Conservation (phyloP, 2,113 vertebrate species). For the Aviceda subcristata region DNA sequence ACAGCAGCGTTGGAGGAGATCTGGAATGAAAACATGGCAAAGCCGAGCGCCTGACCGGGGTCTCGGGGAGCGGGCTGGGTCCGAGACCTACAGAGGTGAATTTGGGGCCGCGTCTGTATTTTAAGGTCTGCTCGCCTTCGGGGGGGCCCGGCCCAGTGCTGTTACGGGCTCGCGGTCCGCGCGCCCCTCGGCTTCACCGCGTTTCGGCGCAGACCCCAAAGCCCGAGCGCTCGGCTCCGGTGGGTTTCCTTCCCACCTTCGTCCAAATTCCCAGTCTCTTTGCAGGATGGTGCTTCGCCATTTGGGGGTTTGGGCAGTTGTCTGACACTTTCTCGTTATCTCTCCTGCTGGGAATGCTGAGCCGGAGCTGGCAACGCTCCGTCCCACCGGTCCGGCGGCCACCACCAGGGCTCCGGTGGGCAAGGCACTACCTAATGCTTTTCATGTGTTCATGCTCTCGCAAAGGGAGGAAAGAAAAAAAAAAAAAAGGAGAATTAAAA, state of each 20-base stretch:
- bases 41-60: too few species aligned
- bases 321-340: too few species aligned
- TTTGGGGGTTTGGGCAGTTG: not conserved
- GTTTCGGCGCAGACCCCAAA: not conserved
- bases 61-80: not conserved
- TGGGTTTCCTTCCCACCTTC: not conserved
- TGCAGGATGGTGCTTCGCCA: fast-evolving
- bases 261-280: not conserved
- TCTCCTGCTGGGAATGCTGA: not conserved
- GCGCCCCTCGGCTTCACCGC: too few species aligned
- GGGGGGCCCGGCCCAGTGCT: too few species aligned
- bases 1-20: not conserved
- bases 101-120: not conserved
- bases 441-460: not conserved
- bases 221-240: fast-evolving
- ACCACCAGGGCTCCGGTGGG: not conserved
- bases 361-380: not conserved
- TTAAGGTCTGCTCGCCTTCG: not conserved
- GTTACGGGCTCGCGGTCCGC: fast-evolving
- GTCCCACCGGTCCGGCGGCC: fast-evolving
- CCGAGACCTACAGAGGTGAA: not conserved
- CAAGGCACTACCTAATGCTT: not conserved
- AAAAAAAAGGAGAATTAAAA: not conserved
- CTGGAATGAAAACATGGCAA: fast-evolving
- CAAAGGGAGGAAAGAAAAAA: not conserved